Evolutionary conservation across 2,888 invertebrate genomes (phyloP), one percentile per base, ranked within the genome.

Genomic region (Geotrupes spiniger): DNA sequence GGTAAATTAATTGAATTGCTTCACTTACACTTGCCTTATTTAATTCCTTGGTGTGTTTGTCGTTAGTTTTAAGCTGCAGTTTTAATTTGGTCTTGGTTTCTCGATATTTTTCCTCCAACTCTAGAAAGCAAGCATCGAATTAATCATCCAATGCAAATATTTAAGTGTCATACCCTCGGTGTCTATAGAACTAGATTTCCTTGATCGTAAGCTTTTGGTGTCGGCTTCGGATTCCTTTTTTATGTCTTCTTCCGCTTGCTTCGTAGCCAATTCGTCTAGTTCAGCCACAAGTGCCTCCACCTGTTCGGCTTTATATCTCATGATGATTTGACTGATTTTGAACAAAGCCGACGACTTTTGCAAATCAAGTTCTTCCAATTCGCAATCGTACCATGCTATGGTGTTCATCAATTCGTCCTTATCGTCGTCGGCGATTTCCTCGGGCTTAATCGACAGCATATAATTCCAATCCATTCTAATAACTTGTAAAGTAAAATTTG

Each of bases 221-320:
- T 73, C 74, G 21, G 65, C 63, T 41, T 69, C 66, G 15, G 68
- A 67, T 46, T 66, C 70, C 48, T 65, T 62, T 36, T 59, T 64
- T 0, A 68, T 70, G 56, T 74, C 75, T 50, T 75, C 73, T 60
- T 73, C 73, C 2, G 72, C 74, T 61, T 75, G 73, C 53, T 69
- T 70, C 2, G 65, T 66, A 2, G 76, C 75, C 46, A 79, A 63
- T 53, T 78, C 77, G 51, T 78, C 77, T 29, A 79, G 68, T 64
- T 79, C 79, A 21, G 75, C 68, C 6, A 78, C 63, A 38, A 79
- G 59, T 2, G 76, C 75, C 57, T 78, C 78, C 1, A 79, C 78
- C 78, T 86, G 85, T 71, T 84, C 84, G 51, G 78, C 81, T 73
- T 85, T 86, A 57, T 79, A 80, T 62, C 82, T 83, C 37, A 86